Conservation (phyloP, 2,888 invertebrate species). For the Spilosoma lubricipeda region DNA sequence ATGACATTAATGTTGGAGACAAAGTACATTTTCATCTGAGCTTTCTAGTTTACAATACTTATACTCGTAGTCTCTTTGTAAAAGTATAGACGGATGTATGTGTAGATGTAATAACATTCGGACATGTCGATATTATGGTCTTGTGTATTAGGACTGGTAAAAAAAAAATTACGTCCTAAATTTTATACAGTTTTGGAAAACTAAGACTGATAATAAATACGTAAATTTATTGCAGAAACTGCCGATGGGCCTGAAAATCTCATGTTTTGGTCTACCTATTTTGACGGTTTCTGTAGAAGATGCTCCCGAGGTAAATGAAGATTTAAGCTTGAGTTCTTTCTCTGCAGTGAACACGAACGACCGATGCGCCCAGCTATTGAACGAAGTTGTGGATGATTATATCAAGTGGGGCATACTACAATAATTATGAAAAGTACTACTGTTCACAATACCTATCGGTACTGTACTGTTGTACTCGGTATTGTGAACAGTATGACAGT, state of each 20-base stretch:
- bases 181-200: neutral
- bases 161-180: too few species aligned
- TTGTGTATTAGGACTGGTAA: neutral
- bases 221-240: slow-evolving; percentile 51
- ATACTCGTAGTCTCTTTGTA: too few species aligned
- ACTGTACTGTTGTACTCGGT: too few species aligned
- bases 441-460: neutral
- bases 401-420: slow-evolving; percentile 59
- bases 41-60: too few species aligned
- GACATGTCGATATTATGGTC: too few species aligned
- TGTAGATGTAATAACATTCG: too few species aligned
- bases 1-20: too few species aligned
- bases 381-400: slow-evolving; percentile 65
- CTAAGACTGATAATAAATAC: neutral
- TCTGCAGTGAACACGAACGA: slow-evolving; percentile 49
- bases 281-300: slow-evolving; percentile 55
- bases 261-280: slow-evolving; percentile 54
- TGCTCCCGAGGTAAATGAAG: slow-evolving; percentile 48
- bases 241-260: slow-evolving; percentile 53
- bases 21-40: too few species aligned
- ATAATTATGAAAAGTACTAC: neutral
- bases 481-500: too few species aligned
- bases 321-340: slow-evolving; percentile 44
- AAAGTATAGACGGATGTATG: too few species aligned
- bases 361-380: slow-evolving; percentile 59